Conservation (phyloP, 1,140 invertebrate genomes). For the Drosophila hydei region DNA sequence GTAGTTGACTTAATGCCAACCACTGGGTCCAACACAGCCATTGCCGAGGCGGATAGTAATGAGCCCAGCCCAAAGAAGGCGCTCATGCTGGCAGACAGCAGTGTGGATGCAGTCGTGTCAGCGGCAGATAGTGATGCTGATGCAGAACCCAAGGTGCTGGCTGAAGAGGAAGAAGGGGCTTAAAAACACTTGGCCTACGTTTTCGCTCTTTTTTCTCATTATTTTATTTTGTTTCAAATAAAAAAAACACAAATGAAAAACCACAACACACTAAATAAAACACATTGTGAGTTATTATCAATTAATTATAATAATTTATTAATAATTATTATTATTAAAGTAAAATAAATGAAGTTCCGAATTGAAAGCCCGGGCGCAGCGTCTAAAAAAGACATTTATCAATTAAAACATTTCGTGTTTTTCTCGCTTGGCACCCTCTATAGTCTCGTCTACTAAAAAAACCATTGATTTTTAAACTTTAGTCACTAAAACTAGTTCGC, state of each 20-base stretch:
- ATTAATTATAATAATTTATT: conserved; percentile 82
- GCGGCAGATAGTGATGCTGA: conserved; percentile 44
- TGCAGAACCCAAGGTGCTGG: conserved; percentile 54
- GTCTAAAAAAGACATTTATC: conserved; percentile 54
- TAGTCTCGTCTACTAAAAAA: conserved; percentile 27
- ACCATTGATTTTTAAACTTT: conserved; percentile 37
- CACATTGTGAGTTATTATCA: conserved; percentile 71
- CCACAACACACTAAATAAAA: conserved; percentile 56
- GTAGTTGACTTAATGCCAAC: conserved; percentile 20
- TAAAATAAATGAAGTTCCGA: conserved; percentile 78
- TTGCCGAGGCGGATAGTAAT: conserved; percentile 65
- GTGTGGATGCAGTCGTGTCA: conserved; percentile 47
- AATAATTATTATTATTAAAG: conserved; percentile 78
- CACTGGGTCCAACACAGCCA: conserved; percentile 19
- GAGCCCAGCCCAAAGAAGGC: conserved; percentile 80
- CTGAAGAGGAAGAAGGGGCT: conserved; percentile 37
- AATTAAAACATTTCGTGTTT: conserved; percentile 28
- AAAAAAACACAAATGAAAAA: conserved; percentile 21
- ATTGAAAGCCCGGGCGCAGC: conserved; percentile 61
- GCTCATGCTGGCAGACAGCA: conserved; percentile 61
- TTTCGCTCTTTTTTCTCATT: conserved; percentile 52
- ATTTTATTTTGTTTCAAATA: conserved; percentile 26
- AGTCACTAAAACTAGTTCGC: conserved; percentile 64
- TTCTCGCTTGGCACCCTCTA: conserved; percentile 6
- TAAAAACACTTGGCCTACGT: conserved; percentile 42